These are phyloP conservation scores for Atrina japonica DNA, from an alignment of 2,888 invertebrate species.

Conservation along the genomic window DNA sequence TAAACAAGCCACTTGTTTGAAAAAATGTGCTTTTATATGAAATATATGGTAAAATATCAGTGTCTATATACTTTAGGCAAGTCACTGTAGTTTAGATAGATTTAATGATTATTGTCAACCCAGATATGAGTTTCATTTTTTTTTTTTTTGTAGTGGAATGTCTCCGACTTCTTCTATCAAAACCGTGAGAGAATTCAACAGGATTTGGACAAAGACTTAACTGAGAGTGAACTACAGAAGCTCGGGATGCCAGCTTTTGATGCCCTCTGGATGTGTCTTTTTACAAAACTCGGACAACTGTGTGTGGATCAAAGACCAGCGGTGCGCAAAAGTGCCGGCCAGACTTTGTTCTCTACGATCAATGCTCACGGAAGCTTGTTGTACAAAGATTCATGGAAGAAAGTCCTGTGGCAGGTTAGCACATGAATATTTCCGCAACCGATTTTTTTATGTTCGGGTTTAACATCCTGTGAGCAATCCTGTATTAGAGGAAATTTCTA, in stretches of 20 bases:
- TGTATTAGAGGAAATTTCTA: too few species aligned
- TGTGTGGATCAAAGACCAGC: constrained; percentile 98
- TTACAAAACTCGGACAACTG: constrained; percentile 82
- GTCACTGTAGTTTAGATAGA: too few species aligned
- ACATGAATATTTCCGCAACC: too few species aligned
- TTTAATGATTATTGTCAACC: too few species aligned
- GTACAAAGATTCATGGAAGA: constrained; percentile 94
- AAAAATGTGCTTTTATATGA: too few species aligned
- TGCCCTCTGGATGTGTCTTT: constrained; percentile 97
- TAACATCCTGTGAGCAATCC: too few species aligned
- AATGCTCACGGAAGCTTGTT: constrained; percentile 96
- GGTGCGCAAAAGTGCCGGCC: constrained; percentile 97
- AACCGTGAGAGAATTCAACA: constrained; percentile 86
- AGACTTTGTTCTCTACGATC: constrained; percentile 98
- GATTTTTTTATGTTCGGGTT: too few species aligned
- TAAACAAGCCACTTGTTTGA: too few species aligned
- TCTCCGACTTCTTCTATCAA: constrained; percentile 98
- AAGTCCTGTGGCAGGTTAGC: constrained; percentile 91
- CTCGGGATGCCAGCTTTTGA: constrained; percentile 86
- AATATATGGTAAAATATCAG: too few species aligned
- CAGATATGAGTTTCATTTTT: too few species aligned
- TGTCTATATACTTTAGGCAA: too few species aligned
- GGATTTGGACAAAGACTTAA: constrained; percentile 66
- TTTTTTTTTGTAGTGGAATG: constrained; percentile 92
- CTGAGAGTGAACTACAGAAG: constrained; percentile 37